Evolutionary conservation across 1,140 invertebrate species (phyloP), one percentile per base, ranked within the genome.

Genomic region (Hyphantria cunea): DNA sequence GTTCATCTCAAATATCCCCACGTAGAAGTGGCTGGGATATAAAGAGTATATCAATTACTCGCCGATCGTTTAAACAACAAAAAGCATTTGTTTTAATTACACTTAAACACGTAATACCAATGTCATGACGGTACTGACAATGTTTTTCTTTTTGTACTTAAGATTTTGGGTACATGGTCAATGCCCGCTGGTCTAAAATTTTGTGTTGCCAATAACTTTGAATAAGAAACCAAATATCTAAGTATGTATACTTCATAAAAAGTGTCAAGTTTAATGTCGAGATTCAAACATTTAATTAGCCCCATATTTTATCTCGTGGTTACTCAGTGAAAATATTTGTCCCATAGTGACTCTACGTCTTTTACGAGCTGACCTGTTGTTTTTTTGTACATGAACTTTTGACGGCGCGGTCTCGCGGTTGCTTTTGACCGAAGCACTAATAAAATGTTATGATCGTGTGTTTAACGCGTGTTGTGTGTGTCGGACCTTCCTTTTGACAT

Each of bases 371-470:
- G 85, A 87, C 84, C 87, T 82, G 87, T 90, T 89, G 68, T 80
- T 80, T 85, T 86, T 82, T 86, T 62, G 51, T 56, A 58, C 53
- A 62, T 67, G 86, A 88, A 89, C 86, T 89, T 84, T 84, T 82
- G 87, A 84, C 79, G 82, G 83, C 82, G 83, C 82, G 82, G 82
- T 84, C 79, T 72, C 80, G 85, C 82, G 85, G 84, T 81, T 85
- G 86, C 86, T 86, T 89, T 88, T 86, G 86, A 87, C 84, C 87
- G 83, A 72, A 75, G 80, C 81, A 86, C 88, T 89, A 90, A 90
- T 90, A 90, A 90, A 90, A 90, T 90, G 86, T 90, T 90, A 90
- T 89, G 86, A 86, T 86, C 81, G 87, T 90, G 80, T 90, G 88
- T 88, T 90, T 90, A 88, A 89, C 86, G 88, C 85, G 81, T 84